Conservation (phyloP, 2,888 invertebrate genomes). For the Luperina testacea region DNA sequence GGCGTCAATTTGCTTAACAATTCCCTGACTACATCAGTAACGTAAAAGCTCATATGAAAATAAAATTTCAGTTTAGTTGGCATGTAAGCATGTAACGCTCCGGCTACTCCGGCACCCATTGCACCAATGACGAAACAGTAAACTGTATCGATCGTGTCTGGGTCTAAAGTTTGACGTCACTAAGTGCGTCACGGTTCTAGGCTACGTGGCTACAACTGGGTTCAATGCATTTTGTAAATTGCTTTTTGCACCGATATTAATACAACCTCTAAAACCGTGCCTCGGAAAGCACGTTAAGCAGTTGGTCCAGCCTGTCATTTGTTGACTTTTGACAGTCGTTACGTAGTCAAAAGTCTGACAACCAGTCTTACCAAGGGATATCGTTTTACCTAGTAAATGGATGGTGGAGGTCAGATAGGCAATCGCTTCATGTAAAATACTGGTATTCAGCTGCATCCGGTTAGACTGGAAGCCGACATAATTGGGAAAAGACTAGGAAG, state of each 20-base stretch:
- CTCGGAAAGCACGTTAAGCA: too few relatives aligned
- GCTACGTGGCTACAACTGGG: constrained; percentile 26
- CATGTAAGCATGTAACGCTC: not conserved
- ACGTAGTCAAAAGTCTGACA: too few relatives aligned
- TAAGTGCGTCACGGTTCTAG: constrained; percentile 46
- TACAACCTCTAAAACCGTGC: not conserved
- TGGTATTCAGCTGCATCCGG: too few relatives aligned
- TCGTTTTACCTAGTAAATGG: too few relatives aligned
- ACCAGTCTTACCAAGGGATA: too few relatives aligned
- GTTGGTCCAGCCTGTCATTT: too few relatives aligned
- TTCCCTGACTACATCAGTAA: not conserved
- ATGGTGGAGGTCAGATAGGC: too few relatives aligned
- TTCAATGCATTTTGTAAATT: constrained; percentile 42
- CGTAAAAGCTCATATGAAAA: not conserved
- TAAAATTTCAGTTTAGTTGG: not conserved
- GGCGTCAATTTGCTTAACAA: not conserved
- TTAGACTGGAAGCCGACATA: too few relatives aligned
- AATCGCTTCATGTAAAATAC: too few relatives aligned
- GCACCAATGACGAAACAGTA: constrained; percentile 48
- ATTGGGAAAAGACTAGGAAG: too few relatives aligned
- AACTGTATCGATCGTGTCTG: constrained; percentile 49
- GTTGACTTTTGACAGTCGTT: too few relatives aligned
- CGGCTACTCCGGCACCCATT: not conserved
- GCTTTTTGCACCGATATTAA: not conserved
- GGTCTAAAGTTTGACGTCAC: constrained; percentile 54